phyloP scores from a whole-genome alignment of 1,140 invertebrate genomes.

The Penaeus vannamei region DNA sequence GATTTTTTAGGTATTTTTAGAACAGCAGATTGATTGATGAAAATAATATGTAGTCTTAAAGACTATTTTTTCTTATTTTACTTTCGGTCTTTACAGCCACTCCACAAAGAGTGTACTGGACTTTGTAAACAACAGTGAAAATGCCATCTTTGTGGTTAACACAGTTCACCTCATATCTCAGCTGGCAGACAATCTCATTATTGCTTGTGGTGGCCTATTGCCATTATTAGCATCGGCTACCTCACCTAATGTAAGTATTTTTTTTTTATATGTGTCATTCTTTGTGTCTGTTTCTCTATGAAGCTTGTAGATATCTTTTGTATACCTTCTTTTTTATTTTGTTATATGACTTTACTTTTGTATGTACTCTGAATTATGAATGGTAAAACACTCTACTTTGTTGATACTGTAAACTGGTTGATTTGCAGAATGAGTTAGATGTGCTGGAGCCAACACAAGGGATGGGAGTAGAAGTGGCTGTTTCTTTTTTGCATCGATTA shows the following conservation, averaged over 20 bases:
- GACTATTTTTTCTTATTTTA: constrained; percentile 47
- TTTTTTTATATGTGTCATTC: neutral
- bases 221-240: constrained; percentile 97
- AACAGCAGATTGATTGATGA: neutral
- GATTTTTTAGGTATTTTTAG: too few relatives aligned
- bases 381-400: neutral
- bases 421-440: constrained; percentile 93
- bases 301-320: neutral
- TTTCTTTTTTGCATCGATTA: constrained; percentile 95
- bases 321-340: neutral
- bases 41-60: constrained; percentile 31
- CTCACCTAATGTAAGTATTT: constrained; percentile 91
- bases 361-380: neutral
- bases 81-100: constrained; percentile 78
- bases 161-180: constrained; percentile 99
- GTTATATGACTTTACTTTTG: neutral
- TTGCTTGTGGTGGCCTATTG: constrained; percentile 97
- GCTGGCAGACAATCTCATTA: constrained; percentile 98
- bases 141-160: constrained; percentile 99
- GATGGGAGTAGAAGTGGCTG: constrained; percentile 97
- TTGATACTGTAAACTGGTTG: constrained; percentile 10
- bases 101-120: constrained; percentile 97
- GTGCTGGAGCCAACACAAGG: constrained; percentile 98
- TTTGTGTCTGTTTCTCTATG: neutral
- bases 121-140: constrained; percentile 97